These are phyloP conservation scores for Lampris megalopsis DNA, from an alignment of 2,113 vertebrate species.

Conservation along the genomic window DNA sequence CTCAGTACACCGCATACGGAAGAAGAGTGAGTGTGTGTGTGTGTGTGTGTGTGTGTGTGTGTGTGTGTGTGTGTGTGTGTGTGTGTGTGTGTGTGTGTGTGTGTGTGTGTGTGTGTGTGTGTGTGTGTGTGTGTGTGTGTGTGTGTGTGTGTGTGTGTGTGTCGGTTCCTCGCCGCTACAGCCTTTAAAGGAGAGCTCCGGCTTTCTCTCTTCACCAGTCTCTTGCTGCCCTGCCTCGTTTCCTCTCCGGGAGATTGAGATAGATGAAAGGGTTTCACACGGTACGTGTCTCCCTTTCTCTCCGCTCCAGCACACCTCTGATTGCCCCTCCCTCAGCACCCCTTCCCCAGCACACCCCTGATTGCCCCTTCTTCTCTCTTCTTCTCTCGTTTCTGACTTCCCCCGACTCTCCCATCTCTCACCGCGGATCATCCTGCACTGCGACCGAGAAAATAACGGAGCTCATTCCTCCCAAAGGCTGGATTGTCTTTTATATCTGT, in stretches of 20 bases:
- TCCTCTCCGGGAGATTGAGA: neutral
- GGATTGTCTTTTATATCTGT: neutral
- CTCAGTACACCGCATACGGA: no score
- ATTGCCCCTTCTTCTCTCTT: neutral
- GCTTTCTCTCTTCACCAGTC: slow-evolving; percentile 5
- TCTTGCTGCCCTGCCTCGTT: neutral
- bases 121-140: neutral
- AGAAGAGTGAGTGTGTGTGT: no score
- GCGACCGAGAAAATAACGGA: no score
- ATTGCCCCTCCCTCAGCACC: neutral
- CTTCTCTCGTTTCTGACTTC: neutral
- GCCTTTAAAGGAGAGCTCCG: neutral
- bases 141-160: neutral
- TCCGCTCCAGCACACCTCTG: neutral
- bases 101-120: neutral
- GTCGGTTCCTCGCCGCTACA: neutral
- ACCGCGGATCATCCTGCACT: neutral
- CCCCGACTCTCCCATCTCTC: neutral
- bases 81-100: neutral
- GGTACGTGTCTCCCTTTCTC: neutral
- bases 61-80: no score
- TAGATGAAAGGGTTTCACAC: slow-evolving; percentile 11
- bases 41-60: neutral
- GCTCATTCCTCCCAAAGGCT: no score
- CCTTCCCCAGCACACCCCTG: neutral